Conservation (phyloP, 2,113 vertebrate genomes). For the Nothobranchius furzeri region DNA sequence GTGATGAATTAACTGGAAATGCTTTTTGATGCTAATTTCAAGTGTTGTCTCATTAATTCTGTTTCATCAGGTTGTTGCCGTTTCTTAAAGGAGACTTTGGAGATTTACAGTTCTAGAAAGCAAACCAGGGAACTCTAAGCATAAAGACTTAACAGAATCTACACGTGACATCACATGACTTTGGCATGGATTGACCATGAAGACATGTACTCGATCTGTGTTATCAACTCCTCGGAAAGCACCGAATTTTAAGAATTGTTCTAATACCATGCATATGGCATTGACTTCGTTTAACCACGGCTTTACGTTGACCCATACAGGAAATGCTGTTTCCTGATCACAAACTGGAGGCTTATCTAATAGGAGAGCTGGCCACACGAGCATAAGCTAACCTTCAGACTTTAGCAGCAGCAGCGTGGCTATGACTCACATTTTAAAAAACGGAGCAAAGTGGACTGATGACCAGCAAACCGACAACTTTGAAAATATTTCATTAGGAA, state of each 20-base stretch:
- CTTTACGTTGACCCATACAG: slow-evolving; percentile 36
- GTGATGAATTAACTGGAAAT: slow-evolving; percentile 59
- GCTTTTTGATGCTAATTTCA: slow-evolving; percentile 60
- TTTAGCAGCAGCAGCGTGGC: slow-evolving; percentile 6
- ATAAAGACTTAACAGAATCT: slow-evolving; percentile 21
- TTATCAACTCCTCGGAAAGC: neutral
- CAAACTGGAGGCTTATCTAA: slow-evolving; percentile 31
- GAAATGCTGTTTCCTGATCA: slow-evolving; percentile 60
- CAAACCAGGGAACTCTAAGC: slow-evolving; percentile 29
- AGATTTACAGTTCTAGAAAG: slow-evolving; percentile 35
- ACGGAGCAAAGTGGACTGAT: slow-evolving; percentile 13
- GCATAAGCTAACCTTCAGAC: neutral
- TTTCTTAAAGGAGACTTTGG: slow-evolving; percentile 48
- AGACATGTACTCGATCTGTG: slow-evolving; percentile 10
- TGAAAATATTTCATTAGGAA: slow-evolving; percentile 36
- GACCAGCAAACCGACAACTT: slow-evolving; percentile 23
- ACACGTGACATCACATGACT: slow-evolving; percentile 19
- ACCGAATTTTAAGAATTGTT: neutral
- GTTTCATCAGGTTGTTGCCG: slow-evolving; percentile 38
- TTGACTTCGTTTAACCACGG: neutral
- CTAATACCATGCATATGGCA: neutral
- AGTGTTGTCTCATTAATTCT: slow-evolving; percentile 62
- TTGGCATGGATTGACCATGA: neutral
- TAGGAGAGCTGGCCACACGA: slow-evolving; percentile 21
- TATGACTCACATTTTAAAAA: slow-evolving; percentile 48